These are phyloP conservation scores for Piaya cayana DNA, from an alignment of 2,113 vertebrate genomes.

Conservation along the genomic window DNA sequence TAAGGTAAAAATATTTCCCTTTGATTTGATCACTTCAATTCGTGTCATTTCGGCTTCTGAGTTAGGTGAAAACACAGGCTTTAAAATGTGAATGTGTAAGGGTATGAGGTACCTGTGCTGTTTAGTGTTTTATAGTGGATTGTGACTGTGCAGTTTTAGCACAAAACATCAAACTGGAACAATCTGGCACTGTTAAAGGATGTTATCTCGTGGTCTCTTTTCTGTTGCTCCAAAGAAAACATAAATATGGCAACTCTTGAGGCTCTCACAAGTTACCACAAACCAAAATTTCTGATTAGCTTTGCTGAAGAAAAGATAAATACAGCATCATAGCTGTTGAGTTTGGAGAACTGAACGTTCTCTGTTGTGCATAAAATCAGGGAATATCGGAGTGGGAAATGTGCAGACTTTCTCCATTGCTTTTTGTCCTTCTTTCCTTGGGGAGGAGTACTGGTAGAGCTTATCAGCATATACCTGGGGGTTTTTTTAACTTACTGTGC, in stretches of 20 bases:
- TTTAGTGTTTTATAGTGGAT: not conserved
- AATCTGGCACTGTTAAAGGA: not conserved
- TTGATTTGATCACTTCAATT: conserved; percentile 32
- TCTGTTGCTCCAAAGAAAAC: not conserved
- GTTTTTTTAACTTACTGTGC: not conserved
- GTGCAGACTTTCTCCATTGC: rapidly evolving
- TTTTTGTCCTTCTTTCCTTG: not conserved
- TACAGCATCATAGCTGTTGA: not conserved
- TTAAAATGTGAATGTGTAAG: not conserved
- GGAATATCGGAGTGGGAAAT: not conserved
- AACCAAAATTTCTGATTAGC: not conserved
- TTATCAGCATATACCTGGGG: too few relatives aligned
- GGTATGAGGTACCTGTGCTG: not conserved
- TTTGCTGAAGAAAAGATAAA: not conserved
- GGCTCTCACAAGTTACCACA: not conserved
- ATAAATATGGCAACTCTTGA: not conserved
- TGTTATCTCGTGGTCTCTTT: not conserved
- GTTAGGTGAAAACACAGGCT: not conserved
- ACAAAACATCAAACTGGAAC: not conserved
- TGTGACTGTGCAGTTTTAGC: conserved; percentile 15
- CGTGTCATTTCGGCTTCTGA: not conserved
- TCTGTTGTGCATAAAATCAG: not conserved
- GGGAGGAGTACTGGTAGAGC: not conserved
- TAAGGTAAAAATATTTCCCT: conserved; percentile 33
- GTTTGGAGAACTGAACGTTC: not conserved